Evolutionary conservation across 2,888 invertebrate genomes (phyloP), one percentile per base, ranked within the genome.

Genomic region (Synanthedon vespiformis): DNA sequence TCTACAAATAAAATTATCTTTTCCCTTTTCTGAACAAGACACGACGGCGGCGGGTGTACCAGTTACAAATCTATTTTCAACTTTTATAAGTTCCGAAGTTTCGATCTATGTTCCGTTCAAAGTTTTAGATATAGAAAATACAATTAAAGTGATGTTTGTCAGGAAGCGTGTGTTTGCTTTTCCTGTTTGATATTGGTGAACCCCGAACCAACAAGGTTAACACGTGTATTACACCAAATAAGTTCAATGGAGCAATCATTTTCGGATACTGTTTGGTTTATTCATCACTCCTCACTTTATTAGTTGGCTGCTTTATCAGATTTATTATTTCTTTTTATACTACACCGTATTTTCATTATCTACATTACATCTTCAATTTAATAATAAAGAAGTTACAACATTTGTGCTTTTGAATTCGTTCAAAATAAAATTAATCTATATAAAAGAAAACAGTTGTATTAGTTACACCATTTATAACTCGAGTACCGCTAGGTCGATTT

Each of bases 61-160:
- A 61, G 65, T 60, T 61, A 69, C 63, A 68, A 70, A 70, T 64
- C 66, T 64, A 70, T 67, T 67, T 68, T 61, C 61, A 68, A 72
- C 61, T 67, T 68, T 64, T 65, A 67, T 60, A 64, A 65, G 63
- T 68, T 65, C 51, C 51, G 54, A 54, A 56, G 58, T 62, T 57
- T 54, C 62, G 65, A 67, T 67, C 65, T 68, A 63, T 65, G 59
- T 63, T 64, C 59, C 54, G 58, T 62, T 44, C 44, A 44, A 13
- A 44, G 14, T 44, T 44, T 22, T 44, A 44, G 8, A 13, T 13
- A 44, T 44, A 44, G 44, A 44, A 44, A 44, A 44, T 44, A 44
- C 44, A 44, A 44, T 44, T 44, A 44, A 14, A 44, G 44, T 44
- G 44, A 44, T 44, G 44, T 44, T 44, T 44, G 44, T 44, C 44